Conservation (phyloP, 2,113 vertebrate species). For the Erythrolamprus reginae region DNA sequence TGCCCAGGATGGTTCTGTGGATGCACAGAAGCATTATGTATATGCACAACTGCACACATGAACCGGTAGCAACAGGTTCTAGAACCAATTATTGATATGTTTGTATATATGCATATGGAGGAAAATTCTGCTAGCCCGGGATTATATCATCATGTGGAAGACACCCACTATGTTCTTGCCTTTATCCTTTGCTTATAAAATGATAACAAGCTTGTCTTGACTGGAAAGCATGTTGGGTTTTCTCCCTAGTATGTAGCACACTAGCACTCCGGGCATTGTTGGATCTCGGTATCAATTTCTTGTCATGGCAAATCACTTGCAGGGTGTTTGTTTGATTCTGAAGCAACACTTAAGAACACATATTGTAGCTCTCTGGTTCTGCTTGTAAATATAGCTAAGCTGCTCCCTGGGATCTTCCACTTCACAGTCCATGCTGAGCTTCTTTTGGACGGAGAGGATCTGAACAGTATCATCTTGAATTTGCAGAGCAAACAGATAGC, state of each 20-base stretch:
- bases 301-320: background rate
- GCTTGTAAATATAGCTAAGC: background rate
- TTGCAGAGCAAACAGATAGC: background rate
- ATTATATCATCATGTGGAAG: background rate
- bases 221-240: background rate
- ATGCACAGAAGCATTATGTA: too few species aligned
- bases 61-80: too few species aligned
- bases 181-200: background rate
- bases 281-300: background rate
- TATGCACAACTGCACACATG: too few species aligned
- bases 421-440: background rate
- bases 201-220: background rate
- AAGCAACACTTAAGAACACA: background rate
- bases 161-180: background rate
- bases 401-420: background rate
- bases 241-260: background rate
- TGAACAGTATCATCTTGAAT: background rate
- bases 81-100: too few species aligned
- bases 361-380: background rate
- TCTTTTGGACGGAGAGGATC: background rate
- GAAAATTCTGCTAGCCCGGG: background rate
- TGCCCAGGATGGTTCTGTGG: too few species aligned
- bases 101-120: too few species aligned
- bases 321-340: background rate
- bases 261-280: background rate